Evolutionary conservation across 2,113 vertebrate species (phyloP), one percentile per base, ranked within the genome.

Genomic region (Scomber colias): DNA sequence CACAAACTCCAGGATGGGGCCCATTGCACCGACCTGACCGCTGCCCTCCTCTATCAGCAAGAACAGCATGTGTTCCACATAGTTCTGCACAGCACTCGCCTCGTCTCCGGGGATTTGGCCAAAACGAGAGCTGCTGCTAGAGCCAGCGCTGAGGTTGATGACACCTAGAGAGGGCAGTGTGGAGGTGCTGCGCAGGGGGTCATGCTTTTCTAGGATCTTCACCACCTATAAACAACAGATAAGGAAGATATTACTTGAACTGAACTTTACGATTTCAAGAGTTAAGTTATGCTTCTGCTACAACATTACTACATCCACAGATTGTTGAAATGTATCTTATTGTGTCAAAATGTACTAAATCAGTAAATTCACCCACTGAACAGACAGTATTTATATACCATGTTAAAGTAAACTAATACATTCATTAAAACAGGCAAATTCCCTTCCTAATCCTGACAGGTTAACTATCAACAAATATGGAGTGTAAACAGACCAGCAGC

Each of bases 1-100:
- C 74, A 99, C 98, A 46, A 99, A 98, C 92, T 99, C 98, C 94
- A 99, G 91, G 86, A 99, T 99, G 61, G 98, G 97, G n/a, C 98
- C 98, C 98, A 99, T 99, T 0, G 97, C 96, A 5, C 95, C 95
- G 1, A 89, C 95, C 92, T 96, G 96, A 10, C 96, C 97, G 68
- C 95, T 91, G 60, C 95, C 95, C 74, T 99, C 98, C 83, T 99
- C 97, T 75, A 98, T 99, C 48, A 99, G 82, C 81, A 99, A 92
- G 79, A 98, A 96, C 9, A 99, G 95, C 98, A 99, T 99, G 90
- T 99, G 97, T 60, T 99, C 98, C 67, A 99, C 98, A 0, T 99
- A 99, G 92, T 99, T 99, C 92, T 99, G 98, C 79, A 99, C 98
- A 0, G 97, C 96, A 13, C 92, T 99, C 53, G 97, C 97, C 92